A percentile compares a stretch with the other conserved stretches of the same genome.
These are phyloP conservation scores for Chrysochloris asiatica DNA, from an alignment of 2,113 vertebrate species.

Conservation along the genomic window DNA sequence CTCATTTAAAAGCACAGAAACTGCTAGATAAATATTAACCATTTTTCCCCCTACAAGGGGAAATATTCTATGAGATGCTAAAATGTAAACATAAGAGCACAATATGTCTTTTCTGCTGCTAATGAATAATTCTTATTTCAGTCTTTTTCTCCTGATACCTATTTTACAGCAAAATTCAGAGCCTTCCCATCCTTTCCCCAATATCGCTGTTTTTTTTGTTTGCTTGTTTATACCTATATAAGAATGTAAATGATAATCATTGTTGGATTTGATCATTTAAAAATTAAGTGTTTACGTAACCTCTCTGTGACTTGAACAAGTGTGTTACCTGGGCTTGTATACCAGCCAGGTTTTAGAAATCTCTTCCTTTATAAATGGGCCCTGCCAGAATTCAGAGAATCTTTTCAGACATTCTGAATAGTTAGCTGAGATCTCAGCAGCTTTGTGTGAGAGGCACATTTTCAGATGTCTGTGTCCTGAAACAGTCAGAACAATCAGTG, in stretches of 20 bases:
- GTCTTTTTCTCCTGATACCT: neutral
- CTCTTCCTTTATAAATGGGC: neutral
- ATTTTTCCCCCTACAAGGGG: neutral
- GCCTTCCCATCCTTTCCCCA: neutral
- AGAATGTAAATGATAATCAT: conserved; percentile 10
- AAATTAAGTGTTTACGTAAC: conserved; percentile 22
- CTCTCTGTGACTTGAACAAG: conserved; percentile 22
- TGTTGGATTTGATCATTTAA: conserved; percentile 53
- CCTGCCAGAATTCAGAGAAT: conserved; percentile 49
- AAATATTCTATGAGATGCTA: neutral
- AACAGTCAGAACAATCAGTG: neutral
- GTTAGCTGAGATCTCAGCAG: conserved; percentile 24
- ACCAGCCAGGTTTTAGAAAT: neutral
- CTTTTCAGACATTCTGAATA: conserved; percentile 23
- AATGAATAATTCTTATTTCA: neutral
- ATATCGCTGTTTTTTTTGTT: conserved; percentile 19
- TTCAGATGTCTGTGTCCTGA: neutral
- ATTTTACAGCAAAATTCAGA: conserved; percentile 6
- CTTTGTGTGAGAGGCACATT: neutral
- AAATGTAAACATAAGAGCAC: neutral
- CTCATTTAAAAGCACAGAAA: conserved; percentile 34
- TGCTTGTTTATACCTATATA: neutral
- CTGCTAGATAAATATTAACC: neutral
- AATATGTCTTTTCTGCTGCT: neutral
- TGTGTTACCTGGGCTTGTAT: neutral